Conservation (phyloP, 2,888 invertebrate genomes). For the Drosophila ochracea region DNA sequence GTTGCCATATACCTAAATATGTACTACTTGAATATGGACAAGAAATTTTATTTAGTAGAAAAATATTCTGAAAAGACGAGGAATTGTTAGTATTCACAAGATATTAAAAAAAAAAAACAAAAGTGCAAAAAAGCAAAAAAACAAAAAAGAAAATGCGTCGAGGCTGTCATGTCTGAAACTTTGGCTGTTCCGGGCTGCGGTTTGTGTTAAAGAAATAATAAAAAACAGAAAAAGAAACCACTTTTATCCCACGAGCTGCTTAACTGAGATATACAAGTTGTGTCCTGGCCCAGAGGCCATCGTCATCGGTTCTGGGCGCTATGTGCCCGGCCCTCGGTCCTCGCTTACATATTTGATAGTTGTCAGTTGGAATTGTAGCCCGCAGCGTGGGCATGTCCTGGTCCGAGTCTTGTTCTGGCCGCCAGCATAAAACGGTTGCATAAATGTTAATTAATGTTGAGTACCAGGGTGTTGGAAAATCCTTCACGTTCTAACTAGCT, state of each 20-base stretch:
- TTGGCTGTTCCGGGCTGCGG: constrained; percentile 4
- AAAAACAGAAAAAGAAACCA: neutral
- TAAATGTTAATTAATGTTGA: constrained; percentile 9
- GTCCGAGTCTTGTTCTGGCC: neutral
- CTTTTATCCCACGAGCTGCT: constrained; percentile 54
- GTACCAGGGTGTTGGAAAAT: neutral
- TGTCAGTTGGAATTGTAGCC: constrained; percentile 5
- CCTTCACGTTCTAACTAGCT: neutral
- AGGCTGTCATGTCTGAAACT: constrained; percentile 7
- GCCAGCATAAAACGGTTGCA: neutral
- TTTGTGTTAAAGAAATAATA: neutral
- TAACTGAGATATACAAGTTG: constrained; percentile 58
- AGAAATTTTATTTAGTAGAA: constrained; percentile 2
- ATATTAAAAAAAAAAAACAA: neutral
- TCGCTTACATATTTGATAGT: constrained; percentile 2
- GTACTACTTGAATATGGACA: constrained; percentile 1
- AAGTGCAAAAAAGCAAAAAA: neutral
- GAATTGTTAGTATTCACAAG: neutral
- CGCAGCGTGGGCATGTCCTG: constrained; percentile 1
- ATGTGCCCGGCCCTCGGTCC: neutral
- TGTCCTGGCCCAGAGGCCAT: constrained; percentile 2
- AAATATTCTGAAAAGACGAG: neutral
- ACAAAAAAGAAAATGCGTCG: constrained; percentile 12
- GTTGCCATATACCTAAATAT: neutral
- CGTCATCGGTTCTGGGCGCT: neutral